Conservation (phyloP, 1,140 invertebrate genomes). For the Tetramorium alpestre region DNA sequence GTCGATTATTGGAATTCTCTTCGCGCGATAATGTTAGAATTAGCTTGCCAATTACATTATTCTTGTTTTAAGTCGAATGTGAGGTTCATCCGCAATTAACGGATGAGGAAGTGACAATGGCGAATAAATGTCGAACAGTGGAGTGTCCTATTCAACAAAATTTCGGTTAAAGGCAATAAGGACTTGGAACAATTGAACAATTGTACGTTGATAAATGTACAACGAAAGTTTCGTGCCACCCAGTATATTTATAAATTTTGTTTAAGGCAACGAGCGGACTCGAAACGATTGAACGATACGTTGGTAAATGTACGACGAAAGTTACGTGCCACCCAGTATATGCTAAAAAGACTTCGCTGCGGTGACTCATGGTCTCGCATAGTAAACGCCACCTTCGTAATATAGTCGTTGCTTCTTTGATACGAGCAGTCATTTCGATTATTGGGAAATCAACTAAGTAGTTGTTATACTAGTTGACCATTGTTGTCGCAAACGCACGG, state of each 20-base stretch:
- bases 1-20: background rate
- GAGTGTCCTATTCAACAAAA: background rate
- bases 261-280: background rate
- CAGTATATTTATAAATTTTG: constrained; percentile 5
- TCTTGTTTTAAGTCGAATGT: background rate
- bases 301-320: background rate
- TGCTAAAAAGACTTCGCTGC: constrained; percentile 27
- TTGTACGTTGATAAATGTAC: background rate
- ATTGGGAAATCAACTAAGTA: constrained; percentile 46
- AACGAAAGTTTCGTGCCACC: constrained; percentile 1
- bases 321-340: constrained; percentile 30
- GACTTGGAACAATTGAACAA: background rate
- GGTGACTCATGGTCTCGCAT: constrained; percentile 62
- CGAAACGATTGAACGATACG: background rate
- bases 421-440: constrained; percentile 42
- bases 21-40: background rate
- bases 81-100: background rate
- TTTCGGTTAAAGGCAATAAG: background rate
- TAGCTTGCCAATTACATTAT: background rate
- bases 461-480: constrained; percentile 16
- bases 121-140: background rate
- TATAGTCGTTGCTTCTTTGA: constrained; percentile 62
- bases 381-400: constrained; percentile 39
- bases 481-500: background rate
- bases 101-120: background rate